phyloP scores from a whole-genome alignment of 37 sponge, comb jelly and placozoan genomes.

The Oscarella lobularis region DNA sequence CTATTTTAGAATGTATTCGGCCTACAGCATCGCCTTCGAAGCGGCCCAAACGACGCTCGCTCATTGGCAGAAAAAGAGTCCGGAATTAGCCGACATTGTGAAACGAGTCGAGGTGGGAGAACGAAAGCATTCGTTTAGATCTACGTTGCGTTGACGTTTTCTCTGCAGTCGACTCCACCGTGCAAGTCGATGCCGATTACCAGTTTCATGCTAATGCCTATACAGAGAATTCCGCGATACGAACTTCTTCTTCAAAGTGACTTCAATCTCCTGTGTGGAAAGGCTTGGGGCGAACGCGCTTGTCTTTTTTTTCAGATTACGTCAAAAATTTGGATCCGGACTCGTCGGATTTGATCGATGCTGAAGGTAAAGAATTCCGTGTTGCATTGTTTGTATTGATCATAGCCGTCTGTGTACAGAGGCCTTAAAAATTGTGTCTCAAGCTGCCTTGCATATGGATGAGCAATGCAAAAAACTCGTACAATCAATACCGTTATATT shows the following conservation, averaged over 20 bases:
- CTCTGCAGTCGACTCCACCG: background rate
- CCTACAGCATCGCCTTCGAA: background rate
- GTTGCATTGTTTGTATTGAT: background rate
- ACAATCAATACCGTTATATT: background rate
- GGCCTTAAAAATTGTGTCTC: background rate
- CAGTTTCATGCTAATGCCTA: conserved; percentile 72
- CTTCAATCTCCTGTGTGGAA: background rate
- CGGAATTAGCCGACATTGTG: background rate
- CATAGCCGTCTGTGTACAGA: background rate
- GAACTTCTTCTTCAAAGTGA: conserved; percentile 44
- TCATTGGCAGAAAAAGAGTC: background rate
- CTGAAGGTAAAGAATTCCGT: background rate
- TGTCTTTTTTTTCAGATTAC: background rate
- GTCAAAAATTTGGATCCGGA: background rate
- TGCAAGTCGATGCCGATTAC: conserved; percentile 26
- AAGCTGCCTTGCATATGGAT: conserved; percentile 1
- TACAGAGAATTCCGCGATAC: conserved; percentile 84
- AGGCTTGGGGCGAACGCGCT: background rate
- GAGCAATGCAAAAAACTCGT: background rate
- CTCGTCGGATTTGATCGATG: background rate
- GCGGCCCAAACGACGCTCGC: background rate
- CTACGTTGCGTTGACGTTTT: too few relatives aligned
- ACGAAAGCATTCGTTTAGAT: too few relatives aligned
- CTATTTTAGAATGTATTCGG: background rate
- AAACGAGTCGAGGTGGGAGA: background rate